Evolutionary conservation across 2,888 invertebrate genomes (phyloP), one percentile per base, ranked within the genome.

Genomic region (Rhorus exstirpatorius): DNA sequence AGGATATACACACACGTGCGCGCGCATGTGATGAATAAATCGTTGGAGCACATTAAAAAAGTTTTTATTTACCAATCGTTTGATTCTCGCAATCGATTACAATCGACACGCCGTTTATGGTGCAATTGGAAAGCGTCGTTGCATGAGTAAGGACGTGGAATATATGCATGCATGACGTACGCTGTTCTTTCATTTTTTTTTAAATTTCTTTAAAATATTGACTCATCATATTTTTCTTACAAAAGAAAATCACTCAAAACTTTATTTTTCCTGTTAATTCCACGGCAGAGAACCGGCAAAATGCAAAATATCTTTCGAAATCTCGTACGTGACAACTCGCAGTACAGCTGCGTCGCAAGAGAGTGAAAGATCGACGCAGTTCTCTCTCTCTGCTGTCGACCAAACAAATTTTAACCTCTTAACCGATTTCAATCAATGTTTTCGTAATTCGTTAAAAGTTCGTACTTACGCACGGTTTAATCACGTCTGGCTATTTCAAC

Each of bases 351-450:
- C 26, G 44, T 65, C 63, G 26, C 19, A 38, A 17, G 35, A 58
- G 14, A 44, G 44, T 26, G n/a, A 46, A 7, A 65, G 14, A 46
- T n/a, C 38, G 19, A 10, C 35, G 26, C n/a, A n/a, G n/a, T n/a
- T 46, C 49, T 44, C 51, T 58, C 3, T 46, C 31, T 60, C 53
- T 46, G 31, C 58, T 35, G 17, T 60, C 26, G 67, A 67, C 2
- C 3, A 31, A 31, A 71, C 46, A 60, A 58, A 46, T 53, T 79
- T 65, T 19, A 55, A 72, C 79, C 72, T 79, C 51, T 58, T 49
- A 41, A 35, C 26, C 19, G 38, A 61, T 79, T 44, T 24, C 31
- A 77, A 79, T 85, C 87, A 86, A 87, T 88, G 89, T n/a, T 87
- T 88, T 88, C 49, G 49, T 21, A 75, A 63, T 81, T 83, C 72